phyloP scores from a whole-genome alignment of 2,797 vertebrate species.

The Acropternis orthonyx region DNA sequence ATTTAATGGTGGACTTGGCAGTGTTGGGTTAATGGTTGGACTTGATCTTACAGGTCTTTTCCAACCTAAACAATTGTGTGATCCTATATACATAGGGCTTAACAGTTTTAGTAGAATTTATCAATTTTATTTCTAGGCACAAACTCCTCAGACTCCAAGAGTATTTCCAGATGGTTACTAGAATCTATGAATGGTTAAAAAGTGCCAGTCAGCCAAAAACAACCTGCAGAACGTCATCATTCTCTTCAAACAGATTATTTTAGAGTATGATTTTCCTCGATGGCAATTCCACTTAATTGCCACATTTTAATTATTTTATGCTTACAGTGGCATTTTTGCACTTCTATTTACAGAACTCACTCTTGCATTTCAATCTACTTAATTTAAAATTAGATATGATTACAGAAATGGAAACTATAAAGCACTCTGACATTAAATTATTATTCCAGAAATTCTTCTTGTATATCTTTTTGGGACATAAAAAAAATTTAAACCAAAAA shows the following conservation, averaged over 20 bases:
- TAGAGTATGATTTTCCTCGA: not conserved
- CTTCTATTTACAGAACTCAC: not conserved
- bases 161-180: not conserved
- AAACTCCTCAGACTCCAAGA: not conserved
- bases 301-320: conserved; percentile 7
- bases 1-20: not conserved
- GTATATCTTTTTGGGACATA: not conserved
- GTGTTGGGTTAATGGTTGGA: not conserved
- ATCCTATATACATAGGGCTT: not conserved
- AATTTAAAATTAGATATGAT: not conserved
- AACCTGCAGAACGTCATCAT: not conserved
- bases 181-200: not conserved
- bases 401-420: not conserved
- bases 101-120: not conserved
- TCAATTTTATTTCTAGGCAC: not conserved
- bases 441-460: not conserved
- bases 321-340: not conserved
- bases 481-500: not conserved
- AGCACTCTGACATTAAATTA: not conserved
- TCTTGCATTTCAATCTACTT: not conserved
- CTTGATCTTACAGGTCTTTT: not conserved
- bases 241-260: not conserved
- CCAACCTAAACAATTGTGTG: not conserved
- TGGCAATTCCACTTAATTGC: not conserved
- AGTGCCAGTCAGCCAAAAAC: not conserved